Evolutionary conservation across 2,113 vertebrate genomes (phyloP).

Genomic region (Sceloporus undulatus): DNA sequence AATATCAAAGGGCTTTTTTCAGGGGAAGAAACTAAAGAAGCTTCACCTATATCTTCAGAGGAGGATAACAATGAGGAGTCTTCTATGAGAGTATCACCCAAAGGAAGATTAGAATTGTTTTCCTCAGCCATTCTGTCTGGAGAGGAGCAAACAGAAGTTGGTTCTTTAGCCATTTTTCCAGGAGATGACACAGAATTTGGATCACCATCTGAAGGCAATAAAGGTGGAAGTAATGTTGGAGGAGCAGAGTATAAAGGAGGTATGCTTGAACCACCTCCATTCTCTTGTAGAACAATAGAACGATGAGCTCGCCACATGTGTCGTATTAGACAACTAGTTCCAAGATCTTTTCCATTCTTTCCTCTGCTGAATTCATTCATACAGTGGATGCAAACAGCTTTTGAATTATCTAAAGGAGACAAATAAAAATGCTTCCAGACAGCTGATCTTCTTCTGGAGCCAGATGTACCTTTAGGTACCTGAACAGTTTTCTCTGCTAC

Average conservation of each 20-base stretch:
- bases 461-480: conserved; percentile 84
- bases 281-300: conserved; percentile 95
- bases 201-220: conserved; percentile 82
- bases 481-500: conserved; percentile 79
- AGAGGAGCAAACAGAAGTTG: conserved; percentile 77
- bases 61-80: conserved; percentile 67
- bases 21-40: conserved; percentile 79
- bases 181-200: conserved; percentile 81
- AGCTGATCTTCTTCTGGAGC: conserved; percentile 91
- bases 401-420: conserved; percentile 93
- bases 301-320: conserved; percentile 98
- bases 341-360: conserved; percentile 96
- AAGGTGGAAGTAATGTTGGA: conserved; percentile 86
- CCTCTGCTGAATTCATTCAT: conserved; percentile 98
- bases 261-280: conserved; percentile 87
- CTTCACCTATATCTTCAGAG: conserved; percentile 81
- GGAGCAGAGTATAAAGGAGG: conserved; percentile 88
- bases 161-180: conserved; percentile 83
- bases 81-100: conserved; percentile 78
- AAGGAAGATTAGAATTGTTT: conserved; percentile 68
- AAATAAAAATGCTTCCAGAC: conserved; percentile 99
- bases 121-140: conserved; percentile 83
- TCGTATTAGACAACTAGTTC: conserved; percentile 95
- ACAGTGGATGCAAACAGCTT: conserved; percentile 97
- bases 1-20: conserved; percentile 75